These are phyloP conservation scores for Montifringilla adamsi DNA, from an alignment of 2,113 vertebrate genomes.

Conservation along the genomic window DNA sequence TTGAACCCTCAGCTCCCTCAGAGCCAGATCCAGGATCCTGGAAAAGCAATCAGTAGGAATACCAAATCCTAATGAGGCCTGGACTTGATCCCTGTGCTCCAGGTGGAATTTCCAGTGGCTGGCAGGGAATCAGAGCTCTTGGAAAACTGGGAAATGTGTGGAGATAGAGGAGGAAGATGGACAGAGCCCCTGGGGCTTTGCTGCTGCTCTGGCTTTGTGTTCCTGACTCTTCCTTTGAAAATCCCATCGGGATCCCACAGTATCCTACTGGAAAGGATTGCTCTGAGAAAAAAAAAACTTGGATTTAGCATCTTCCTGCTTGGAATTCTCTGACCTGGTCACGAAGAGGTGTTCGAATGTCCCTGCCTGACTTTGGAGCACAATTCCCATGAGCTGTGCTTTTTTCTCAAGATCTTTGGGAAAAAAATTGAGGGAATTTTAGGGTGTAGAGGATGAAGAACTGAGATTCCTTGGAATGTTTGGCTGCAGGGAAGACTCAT, in stretches of 20 bases:
- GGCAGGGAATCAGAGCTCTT: background rate
- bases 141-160: background rate
- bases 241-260: fast-evolving
- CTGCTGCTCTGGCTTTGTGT: background rate
- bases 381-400: background rate
- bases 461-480: background rate
- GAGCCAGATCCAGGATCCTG: background rate
- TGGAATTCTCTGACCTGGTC: background rate
- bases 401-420: fast-evolving
- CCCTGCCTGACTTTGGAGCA: background rate
- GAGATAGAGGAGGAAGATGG: background rate
- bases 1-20: slow-evolving; percentile 64
- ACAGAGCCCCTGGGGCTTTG: fast-evolving
- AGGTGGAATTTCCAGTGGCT: background rate
- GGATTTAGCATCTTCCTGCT: background rate
- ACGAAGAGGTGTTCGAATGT: background rate
- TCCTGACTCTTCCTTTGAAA: background rate
- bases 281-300: background rate
- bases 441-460: background rate
- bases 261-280: no score
- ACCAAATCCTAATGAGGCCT: background rate
- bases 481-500: fast-evolving
- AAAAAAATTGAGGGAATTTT: background rate
- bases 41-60: background rate
- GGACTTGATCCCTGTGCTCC: fast-evolving